Percentiles rank a stretch among this genome's conserved stretches.
These are phyloP conservation scores for Loris lydekkerianus DNA, from an alignment of 2,797 vertebrate genomes.

Conservation along the genomic window DNA sequence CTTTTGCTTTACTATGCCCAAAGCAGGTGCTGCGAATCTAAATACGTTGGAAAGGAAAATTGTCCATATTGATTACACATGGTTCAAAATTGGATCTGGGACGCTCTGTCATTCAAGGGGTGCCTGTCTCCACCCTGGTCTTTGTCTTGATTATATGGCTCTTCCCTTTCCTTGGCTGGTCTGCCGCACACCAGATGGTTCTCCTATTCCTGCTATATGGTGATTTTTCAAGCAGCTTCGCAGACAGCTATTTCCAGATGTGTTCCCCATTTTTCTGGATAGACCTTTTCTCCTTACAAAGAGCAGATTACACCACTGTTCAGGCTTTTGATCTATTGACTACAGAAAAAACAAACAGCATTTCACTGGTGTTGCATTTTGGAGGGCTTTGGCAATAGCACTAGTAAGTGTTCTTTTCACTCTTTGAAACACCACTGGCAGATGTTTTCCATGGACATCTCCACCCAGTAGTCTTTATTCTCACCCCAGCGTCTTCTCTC, in stretches of 20 bases:
- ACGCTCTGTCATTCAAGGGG: slow-evolving; percentile 65
- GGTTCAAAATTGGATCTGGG: slow-evolving; percentile 68
- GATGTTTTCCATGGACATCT: slow-evolving; percentile 76
- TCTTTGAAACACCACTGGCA: slow-evolving; percentile 76
- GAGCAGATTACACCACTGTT: slow-evolving; percentile 69
- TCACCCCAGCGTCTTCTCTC: slow-evolving; percentile 49
- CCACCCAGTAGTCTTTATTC: slow-evolving; percentile 69
- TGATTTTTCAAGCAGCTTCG: slow-evolving; percentile 79
- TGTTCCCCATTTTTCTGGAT: slow-evolving; percentile 70
- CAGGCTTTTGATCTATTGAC: slow-evolving; percentile 82
- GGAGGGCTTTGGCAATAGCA: slow-evolving; percentile 72
- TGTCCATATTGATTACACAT: slow-evolving; percentile 73
- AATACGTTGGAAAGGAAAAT: slow-evolving; percentile 64
- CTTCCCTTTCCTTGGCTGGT: slow-evolving; percentile 46
- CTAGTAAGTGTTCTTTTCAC: slow-evolving; percentile 62
- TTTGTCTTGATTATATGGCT: slow-evolving; percentile 75
- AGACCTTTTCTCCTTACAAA: slow-evolving; percentile 83
- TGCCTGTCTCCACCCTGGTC: slow-evolving; percentile 72
- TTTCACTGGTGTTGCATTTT: slow-evolving; percentile 77
- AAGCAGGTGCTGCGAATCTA: slow-evolving; percentile 79
- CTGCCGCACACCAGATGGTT: slow-evolving; percentile 78
- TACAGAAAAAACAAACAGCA: slow-evolving; percentile 79
- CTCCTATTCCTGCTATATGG: slow-evolving; percentile 74
- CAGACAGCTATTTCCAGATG: slow-evolving; percentile 83
- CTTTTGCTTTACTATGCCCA: slow-evolving; percentile 23